These are phyloP conservation scores for Pagrus major DNA, from an alignment of 2,113 vertebrate species.

Conservation along the genomic window DNA sequence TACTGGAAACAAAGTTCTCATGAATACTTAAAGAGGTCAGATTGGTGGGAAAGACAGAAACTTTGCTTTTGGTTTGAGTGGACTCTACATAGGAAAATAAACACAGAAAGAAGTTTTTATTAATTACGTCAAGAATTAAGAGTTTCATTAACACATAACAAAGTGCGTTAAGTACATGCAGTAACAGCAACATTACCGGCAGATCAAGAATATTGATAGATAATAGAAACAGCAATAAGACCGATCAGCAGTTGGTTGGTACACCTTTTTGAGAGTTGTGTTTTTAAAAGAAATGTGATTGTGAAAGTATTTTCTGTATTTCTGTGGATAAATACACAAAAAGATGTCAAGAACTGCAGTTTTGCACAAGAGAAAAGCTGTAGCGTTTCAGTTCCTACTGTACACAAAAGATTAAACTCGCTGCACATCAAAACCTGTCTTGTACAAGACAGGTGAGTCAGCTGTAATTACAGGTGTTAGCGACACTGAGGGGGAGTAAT, in stretches of 20 bases:
- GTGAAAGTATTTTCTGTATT: no score
- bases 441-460: slow-evolving; percentile 11
- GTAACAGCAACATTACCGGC: neutral
- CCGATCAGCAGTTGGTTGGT: no score
- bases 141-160: neutral
- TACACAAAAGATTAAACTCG: neutral
- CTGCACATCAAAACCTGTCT: neutral
- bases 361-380: no score
- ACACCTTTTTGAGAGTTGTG: no score
- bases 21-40: neutral
- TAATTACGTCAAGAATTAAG: no score
- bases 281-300: no score
- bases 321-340: no score
- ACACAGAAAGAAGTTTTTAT: no score
- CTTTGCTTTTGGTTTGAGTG: neutral
- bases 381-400: neutral
- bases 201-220: neutral
- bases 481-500: neutral
- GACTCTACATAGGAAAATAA: neutral
- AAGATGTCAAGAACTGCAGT: no score
- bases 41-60: no score
- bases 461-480: slow-evolving; percentile 37
- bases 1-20: neutral
- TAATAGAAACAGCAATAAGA: neutral
- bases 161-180: neutral